These are phyloP conservation scores for Telmatochromis sp. DNA, from an alignment of 2,113 vertebrate species.

Conservation along the genomic window DNA sequence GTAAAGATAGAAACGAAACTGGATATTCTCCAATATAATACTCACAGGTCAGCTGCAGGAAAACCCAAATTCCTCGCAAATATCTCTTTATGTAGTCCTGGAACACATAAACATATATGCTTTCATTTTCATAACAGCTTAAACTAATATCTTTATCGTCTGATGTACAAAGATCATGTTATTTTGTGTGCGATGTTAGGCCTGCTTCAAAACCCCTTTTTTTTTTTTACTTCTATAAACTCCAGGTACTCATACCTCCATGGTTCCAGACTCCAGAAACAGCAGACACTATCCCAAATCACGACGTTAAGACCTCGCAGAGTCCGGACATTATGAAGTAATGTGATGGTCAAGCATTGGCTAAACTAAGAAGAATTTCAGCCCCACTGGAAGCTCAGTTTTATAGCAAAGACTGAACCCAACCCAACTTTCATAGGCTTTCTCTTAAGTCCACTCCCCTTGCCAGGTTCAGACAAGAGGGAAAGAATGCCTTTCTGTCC, in stretches of 20 bases:
- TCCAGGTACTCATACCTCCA: conserved; percentile 43
- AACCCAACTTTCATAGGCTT: background rate
- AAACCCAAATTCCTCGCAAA: conserved; percentile 22
- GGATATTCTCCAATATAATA: background rate
- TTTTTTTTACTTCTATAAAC: background rate
- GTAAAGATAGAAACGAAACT: background rate
- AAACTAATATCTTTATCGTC: background rate
- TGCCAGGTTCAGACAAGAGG: conserved; percentile 28
- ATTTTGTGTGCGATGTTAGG: background rate
- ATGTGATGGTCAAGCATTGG: background rate
- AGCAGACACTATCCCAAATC: background rate
- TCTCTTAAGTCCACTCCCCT: conserved; percentile 1
- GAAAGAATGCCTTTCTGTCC: conserved; percentile 3
- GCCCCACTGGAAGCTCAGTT: background rate
- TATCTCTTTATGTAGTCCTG: background rate
- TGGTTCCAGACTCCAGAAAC: conserved; percentile 1
- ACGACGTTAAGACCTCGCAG: background rate
- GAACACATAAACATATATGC: conserved; percentile 1
- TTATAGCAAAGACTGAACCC: conserved; percentile 31
- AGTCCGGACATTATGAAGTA: background rate
- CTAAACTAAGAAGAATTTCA: background rate
- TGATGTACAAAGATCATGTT: background rate
- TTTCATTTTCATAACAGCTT: background rate
- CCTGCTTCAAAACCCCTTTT: background rate
- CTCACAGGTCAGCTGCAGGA: conserved; percentile 60